Base-by-base conservation (phyloP, 2,797 vertebrate species). In the Pitangus sulphuratus region DNA sequence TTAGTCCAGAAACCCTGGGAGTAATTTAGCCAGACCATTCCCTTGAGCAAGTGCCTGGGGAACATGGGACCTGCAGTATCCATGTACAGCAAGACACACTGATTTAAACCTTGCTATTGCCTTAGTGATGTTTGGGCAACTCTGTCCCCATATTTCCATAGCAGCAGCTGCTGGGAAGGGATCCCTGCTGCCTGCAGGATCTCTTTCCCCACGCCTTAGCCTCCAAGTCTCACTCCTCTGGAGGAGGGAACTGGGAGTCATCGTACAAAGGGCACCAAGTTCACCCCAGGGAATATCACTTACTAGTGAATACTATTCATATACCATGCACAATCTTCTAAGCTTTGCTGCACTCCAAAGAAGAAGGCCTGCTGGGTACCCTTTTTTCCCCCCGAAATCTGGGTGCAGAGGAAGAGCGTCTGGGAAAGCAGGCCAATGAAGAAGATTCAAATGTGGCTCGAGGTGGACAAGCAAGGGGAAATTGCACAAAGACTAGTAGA, bases 51-150 rank as follows among this genome's bases (percentile, higher is more conserved):
- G 7, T 68, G 37, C 40, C 3, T 4, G 53, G 26, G 9, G 5
- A 25, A 33, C 25, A 4, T 8, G 45, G 39, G 26, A 47, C 47
- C 14, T 61, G 24, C 30, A 35, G 31, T 61, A 31, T n/a, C 31
- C 17, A 9, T 12, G 13, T 28, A 25, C 45, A 74, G 47, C 31
- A 70, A 66, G 72, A 39, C 28, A 60, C 6, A 2, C 13, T 47
- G 65, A 60, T 87, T 71, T 71, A 89, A 87, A 81, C n/a, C 25
- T 87, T 66, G 12, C 26, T 85, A 7, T 39, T 87, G 35, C 51
- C 45, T 91, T 22, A 69, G n/a, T 39, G 44, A 35, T 24, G 15
- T 83, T 69, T 77, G 26, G 25, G 12, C 71, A 68, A 1, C 48
- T 48, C 37, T 66, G 22, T 11, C 74, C 19, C 44, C 22, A 21